Conservation (phyloP, 2,888 invertebrate genomes). For the Trichogramma evanescens region DNA sequence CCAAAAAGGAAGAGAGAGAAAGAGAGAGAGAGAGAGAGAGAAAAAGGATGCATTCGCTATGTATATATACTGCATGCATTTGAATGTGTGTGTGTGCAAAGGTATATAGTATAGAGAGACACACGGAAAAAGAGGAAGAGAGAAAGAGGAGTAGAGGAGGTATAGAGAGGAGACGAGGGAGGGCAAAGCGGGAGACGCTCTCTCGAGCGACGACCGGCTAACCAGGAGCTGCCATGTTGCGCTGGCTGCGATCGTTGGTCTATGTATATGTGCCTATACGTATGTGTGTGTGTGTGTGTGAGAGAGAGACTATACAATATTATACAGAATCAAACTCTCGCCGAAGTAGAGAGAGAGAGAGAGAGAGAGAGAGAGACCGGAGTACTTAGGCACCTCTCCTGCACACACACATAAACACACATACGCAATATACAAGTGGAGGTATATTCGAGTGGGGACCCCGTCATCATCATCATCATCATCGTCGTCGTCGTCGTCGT, state of each 20-base stretch:
- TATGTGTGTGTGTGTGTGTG: slow-evolving; percentile 26
- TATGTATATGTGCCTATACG: slow-evolving; percentile 29
- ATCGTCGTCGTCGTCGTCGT: not conserved
- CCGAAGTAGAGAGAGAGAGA: not conserved
- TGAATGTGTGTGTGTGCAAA: not conserved
- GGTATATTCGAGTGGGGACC: not conserved
- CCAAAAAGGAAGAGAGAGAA: not conserved
- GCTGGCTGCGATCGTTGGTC: slow-evolving; percentile 43
- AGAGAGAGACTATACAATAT: not conserved
- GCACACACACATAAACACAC: no score
- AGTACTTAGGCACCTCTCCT: no score
- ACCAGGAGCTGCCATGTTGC: slow-evolving; percentile 23
- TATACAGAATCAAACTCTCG: not conserved
- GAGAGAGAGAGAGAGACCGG: not conserved
- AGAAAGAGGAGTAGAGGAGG: not conserved
- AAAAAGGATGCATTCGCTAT: not conserved
- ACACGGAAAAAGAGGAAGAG: not conserved
- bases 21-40: slow-evolving; percentile 1
- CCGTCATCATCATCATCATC: not conserved
- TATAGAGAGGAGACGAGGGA: slow-evolving; percentile 2
- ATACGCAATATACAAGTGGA: not conserved
- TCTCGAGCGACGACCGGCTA: no score
- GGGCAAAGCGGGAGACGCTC: not conserved
- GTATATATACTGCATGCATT: not conserved
- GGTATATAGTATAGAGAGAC: not conserved